Evolutionary conservation across 1,140 invertebrate genomes (phyloP).

Genomic region (Drosophila ercepeae): DNA sequence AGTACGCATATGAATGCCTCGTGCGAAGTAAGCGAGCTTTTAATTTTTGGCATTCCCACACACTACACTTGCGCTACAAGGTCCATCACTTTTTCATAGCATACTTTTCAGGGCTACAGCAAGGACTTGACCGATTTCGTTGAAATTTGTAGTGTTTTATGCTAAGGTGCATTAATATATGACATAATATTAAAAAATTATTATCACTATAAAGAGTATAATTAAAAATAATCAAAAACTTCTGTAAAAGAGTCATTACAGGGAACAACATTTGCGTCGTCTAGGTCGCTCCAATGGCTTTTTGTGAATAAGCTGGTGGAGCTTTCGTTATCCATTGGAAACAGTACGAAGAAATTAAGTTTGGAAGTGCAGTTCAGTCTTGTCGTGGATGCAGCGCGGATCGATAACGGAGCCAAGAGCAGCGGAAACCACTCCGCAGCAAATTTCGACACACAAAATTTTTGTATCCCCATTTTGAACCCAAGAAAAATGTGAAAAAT

Average conservation of each 20-base stretch:
- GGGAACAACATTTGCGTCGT: constrained; percentile 22
- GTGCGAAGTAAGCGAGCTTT: constrained; percentile 70
- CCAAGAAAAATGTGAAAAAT: constrained; percentile 33
- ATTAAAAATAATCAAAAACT: not conserved
- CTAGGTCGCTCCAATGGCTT: constrained; percentile 29
- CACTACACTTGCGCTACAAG: constrained; percentile 45
- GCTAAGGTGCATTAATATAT: not conserved
- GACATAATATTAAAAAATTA: not conserved
- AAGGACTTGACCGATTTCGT: not conserved
- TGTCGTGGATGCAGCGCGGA: constrained; percentile 83
- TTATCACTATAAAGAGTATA: too few relatives aligned
- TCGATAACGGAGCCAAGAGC: constrained; percentile 75
- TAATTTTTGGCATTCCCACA: constrained; percentile 78
- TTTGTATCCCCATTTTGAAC: constrained; percentile 50
- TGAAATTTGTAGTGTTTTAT: not conserved
- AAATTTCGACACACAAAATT: constrained; percentile 70
- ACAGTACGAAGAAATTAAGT: constrained; percentile 73
- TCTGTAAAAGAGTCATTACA: not conserved
- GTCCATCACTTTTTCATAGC: constrained; percentile 22
- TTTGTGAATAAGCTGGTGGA: constrained; percentile 58
- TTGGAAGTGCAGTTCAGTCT: constrained; percentile 83
- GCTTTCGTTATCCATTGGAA: constrained; percentile 82
- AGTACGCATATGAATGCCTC: constrained; percentile 73
- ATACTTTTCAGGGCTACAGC: constrained; percentile 27
- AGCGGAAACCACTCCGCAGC: constrained; percentile 52